Conservation (phyloP, 2,888 invertebrate species). For the Dryadula phaetusa region DNA sequence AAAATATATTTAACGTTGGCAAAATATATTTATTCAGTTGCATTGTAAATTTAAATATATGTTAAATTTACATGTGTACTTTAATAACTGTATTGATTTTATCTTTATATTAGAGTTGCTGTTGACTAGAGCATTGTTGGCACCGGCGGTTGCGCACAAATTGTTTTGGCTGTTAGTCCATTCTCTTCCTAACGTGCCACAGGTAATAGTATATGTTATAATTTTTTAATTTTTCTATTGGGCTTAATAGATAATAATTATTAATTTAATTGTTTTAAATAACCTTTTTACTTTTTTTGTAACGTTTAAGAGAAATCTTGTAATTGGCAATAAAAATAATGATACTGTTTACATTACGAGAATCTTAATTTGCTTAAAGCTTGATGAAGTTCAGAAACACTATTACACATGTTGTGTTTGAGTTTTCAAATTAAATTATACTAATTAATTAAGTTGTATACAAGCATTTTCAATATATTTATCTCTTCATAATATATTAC, state of each 20-base stretch:
- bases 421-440: too few species aligned
- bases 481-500: slow-evolving; percentile 10
- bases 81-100: not conserved
- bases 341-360: too few species aligned
- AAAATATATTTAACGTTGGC: too few species aligned
- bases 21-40: too few species aligned
- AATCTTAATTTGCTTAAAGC: too few species aligned
- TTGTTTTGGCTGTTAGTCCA: slow-evolving; percentile 97
- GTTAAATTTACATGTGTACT: too few species aligned
- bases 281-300: too few species aligned
- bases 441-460: not conserved
- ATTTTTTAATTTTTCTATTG: not conserved
- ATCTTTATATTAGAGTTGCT: slow-evolving; percentile 60
- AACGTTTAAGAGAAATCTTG: too few species aligned
- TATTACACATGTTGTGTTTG: too few species aligned
- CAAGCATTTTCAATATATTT: not conserved
- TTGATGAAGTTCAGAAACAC: too few species aligned
- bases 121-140: slow-evolving; percentile 90
- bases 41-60: too few species aligned
- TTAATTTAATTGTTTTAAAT: not conserved
- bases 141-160: slow-evolving; percentile 96
- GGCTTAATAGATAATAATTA: not conserved
- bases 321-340: too few species aligned
- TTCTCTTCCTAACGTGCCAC: slow-evolving; percentile 92
- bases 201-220: slow-evolving; percentile 78